Evolutionary conservation across 2,888 invertebrate species (phyloP), one percentile per base, ranked within the genome.

Genomic region (Polymixis flavicincta): DNA sequence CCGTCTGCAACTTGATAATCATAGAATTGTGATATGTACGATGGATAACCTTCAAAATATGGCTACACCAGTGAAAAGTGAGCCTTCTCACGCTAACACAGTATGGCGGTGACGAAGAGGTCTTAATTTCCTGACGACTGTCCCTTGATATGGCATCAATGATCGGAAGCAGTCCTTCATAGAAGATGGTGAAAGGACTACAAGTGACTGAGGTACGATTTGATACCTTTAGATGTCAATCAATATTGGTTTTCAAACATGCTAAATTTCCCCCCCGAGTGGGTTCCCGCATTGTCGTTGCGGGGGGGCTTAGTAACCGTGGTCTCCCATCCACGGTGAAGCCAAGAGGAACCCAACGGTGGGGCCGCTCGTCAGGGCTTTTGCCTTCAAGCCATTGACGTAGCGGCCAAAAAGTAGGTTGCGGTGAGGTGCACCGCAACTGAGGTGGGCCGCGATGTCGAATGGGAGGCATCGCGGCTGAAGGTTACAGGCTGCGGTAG

Each of bases 41-140:
- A 28, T 28, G 22, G 5, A 17, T 2, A 17, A 9, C 32, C 5
- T 54, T 32, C 65, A 32, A 32, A 55, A 22, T 14, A 4, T 22
- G 19, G n/a, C 5, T 9, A 71, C n/a, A 25, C 5, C n/a, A 13
- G 4, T 50, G 2, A 42, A 25, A 25, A 77, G n/a, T 80, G 14
- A 48, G 19, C 50, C 82, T 82, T 85, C 68, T 85, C 2, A 11
- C 2, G 5, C 1, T 59, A 19, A 25, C 7, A 9, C 22, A 17
- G 8, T n/a, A 19, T n/a, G 67, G n/a, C 25, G 17, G 17, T 61
- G 28, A 54, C 55, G 17, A 52, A 55, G 14, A 57, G 37, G n/a
- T 76, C 61, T 83, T 85, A 70, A 85, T 87, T 85, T 85, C 86
- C 85, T 83, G 83, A 60, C 67, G 71, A 52, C 57, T n/a, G 14